These are phyloP conservation scores for Hydriomena furcata DNA, from an alignment of 2,888 invertebrate genomes.

Conservation along the genomic window DNA sequence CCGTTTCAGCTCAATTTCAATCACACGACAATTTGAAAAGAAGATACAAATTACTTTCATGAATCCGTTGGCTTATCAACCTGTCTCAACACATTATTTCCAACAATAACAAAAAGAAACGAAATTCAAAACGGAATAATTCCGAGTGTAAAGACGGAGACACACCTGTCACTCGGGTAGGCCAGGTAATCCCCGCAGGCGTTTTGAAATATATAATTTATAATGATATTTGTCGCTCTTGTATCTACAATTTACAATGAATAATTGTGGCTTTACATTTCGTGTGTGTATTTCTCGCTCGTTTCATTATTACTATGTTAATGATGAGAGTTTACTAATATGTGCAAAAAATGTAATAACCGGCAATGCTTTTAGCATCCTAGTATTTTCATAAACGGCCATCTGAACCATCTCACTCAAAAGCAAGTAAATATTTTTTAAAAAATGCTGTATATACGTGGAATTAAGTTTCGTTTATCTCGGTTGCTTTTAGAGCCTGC, in stretches of 20 bases:
- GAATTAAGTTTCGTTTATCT: too few species aligned
- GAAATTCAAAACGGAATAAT: slow-evolving; percentile 49
- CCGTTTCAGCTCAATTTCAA: slow-evolving; percentile 18
- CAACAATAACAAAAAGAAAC: slow-evolving; percentile 32
- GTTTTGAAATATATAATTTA: slow-evolving; percentile 28
- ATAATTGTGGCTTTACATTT: slow-evolving; percentile 44
- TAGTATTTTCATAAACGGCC: too few species aligned
- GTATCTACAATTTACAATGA: slow-evolving; percentile 37
- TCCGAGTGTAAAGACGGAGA: slow-evolving; percentile 40
- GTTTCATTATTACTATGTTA: slow-evolving; percentile 21
- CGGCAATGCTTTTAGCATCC: too few species aligned
- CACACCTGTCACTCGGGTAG: slow-evolving; percentile 46
- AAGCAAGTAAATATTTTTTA: too few species aligned
- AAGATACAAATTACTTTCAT: slow-evolving; percentile 25
- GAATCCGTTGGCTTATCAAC: slow-evolving; percentile 27
- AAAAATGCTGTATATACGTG: too few species aligned
- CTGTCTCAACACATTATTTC: slow-evolving; percentile 29
- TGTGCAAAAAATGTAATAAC: too few species aligned
- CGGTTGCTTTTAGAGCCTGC: too few species aligned
- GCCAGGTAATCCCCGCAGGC: slow-evolving; percentile 32
- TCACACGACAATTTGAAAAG: slow-evolving; percentile 22
- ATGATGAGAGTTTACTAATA: too few species aligned
- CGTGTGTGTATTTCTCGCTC: slow-evolving; percentile 20
- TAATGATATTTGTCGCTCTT: slow-evolving; percentile 58
- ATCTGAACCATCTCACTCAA: too few species aligned